A percentile compares a stretch with the other conserved stretches of the same genome.
phyloP scores from a whole-genome alignment of 2,797 vertebrate genomes.

The Acanthurus tractus region DNA sequence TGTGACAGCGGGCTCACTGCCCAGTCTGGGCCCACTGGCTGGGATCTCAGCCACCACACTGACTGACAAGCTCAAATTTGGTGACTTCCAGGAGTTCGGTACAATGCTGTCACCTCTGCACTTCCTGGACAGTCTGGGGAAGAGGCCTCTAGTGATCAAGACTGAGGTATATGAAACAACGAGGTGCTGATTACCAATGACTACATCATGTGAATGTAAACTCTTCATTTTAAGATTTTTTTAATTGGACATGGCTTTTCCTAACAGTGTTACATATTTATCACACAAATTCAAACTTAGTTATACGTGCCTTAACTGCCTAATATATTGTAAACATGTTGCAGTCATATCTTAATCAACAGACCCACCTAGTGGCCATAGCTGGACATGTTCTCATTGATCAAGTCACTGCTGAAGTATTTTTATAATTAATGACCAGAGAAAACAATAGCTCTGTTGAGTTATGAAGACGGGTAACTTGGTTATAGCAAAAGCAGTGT shows the following conservation, averaged over 20 bases:
- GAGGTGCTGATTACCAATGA: neutral
- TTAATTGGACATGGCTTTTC: neutral
- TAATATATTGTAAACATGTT: neutral
- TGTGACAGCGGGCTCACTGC: conserved; percentile 93
- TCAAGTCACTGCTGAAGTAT: neutral
- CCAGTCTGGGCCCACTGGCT: conserved; percentile 91
- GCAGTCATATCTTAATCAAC: conserved; percentile 44
- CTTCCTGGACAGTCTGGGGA: conserved; percentile 93
- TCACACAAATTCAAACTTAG: neutral
- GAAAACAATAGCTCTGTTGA: neutral
- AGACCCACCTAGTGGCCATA: conserved; percentile 72
- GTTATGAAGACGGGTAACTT: too few relatives aligned
- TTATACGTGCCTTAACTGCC: neutral
- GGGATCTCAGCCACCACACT: conserved; percentile 92
- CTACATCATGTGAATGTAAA: neutral
- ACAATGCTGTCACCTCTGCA: conserved; percentile 94
- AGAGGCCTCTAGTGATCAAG: conserved; percentile 92
- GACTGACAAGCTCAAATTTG: conserved; percentile 92
- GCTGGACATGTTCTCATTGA: conserved; percentile 11
- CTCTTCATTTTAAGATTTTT: neutral
- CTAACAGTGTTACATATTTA: neutral
- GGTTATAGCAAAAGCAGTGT: neutral
- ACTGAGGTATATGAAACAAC: conserved; percentile 87
- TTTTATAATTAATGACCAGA: neutral
- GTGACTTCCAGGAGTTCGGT: conserved; percentile 92